phyloP scores from a whole-genome alignment of 2,113 vertebrate genomes.

The Eulemur macaco region DNA sequence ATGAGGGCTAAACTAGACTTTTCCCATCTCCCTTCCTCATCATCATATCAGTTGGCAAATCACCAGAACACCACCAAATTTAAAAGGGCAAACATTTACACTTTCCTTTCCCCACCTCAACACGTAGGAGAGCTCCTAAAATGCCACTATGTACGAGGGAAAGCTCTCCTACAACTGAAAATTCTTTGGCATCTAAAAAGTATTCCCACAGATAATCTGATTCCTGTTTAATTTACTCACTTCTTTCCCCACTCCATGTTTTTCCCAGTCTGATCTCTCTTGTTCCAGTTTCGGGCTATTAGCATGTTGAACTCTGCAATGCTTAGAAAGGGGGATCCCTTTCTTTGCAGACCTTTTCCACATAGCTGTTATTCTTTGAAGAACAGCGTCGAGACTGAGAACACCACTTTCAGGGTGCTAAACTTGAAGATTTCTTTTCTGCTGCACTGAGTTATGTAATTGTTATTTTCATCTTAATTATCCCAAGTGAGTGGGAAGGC shows the following conservation, averaged over 20 bases:
- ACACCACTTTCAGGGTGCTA: slow-evolving; percentile 15
- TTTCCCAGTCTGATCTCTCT: not conserved
- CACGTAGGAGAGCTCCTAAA: not conserved
- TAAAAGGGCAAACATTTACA: slow-evolving; percentile 10
- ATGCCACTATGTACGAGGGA: not conserved
- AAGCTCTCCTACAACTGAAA: not conserved
- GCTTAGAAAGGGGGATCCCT: not conserved
- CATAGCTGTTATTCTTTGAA: slow-evolving; percentile 15
- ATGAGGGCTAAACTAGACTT: not conserved
- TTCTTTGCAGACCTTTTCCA: not conserved
- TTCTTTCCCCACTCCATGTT: not conserved
- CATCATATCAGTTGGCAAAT: not conserved
- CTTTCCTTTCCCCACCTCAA: not conserved
- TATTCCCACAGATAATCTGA: not conserved
- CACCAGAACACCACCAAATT: not conserved
- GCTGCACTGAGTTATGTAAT: slow-evolving; percentile 45
- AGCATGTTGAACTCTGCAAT: not conserved
- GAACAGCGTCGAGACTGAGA: slow-evolving; percentile 42
- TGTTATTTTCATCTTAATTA: slow-evolving; percentile 64
- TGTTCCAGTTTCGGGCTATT: not conserved
- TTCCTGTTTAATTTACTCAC: not conserved
- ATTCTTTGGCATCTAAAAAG: not conserved
- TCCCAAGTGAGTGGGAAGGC: slow-evolving; percentile 56
- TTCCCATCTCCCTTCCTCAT: not conserved
- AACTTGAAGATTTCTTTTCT: slow-evolving; percentile 42